Evolutionary conservation across 2,888 invertebrate genomes (phyloP), one percentile per base, ranked within the genome.

Genomic region (Apoda limacodes): DNA sequence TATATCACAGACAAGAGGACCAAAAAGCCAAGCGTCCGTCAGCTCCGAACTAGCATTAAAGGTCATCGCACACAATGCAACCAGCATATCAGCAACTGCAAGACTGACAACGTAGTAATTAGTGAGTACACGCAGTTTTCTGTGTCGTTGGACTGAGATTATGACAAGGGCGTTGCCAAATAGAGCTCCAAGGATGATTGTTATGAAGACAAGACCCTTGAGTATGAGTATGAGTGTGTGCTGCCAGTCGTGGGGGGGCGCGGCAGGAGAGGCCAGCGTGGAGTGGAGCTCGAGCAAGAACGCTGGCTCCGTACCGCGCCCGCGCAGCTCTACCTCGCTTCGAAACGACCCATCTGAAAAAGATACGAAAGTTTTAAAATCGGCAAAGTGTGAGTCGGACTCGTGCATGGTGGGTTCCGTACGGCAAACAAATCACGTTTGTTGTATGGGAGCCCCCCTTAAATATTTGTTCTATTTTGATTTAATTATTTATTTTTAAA

Each of bases 101-200:
- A 97, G 72, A 30, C 94, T 95, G 49, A 97, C 96, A 44, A 97
- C 94, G 83, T 96, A 97, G 68, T 94, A 95, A 71, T 97, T 97
- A 28, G 96, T 96, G 57, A 95, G 91, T 41, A 93, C 92, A 25
- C 94, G 83, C 2, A 94, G 82, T 50, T 90, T 88, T 24, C 92
- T 83, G 61, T 93, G 92, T 25, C 91, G 83, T 45, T 90, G 86
- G 13, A 93, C 93, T 51, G 89, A 89, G 42, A 90, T 88, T 49
- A 94, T 93, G 51, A 97, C 96, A 44, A 97, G 82, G 2, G 94
- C 90, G 82, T 97, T 97, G 30, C 96, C 97, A 33, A 95, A 84
- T 10, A 95, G 87, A 15, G 96, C 96, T 44, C 93, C 89, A 33
- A 93, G 83, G 57, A 96, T 96, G 64, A 96, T 94, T 46, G 86